Conservation (phyloP, 2,797 vertebrate genomes). For the Petrocephalus schoutedeni region DNA sequence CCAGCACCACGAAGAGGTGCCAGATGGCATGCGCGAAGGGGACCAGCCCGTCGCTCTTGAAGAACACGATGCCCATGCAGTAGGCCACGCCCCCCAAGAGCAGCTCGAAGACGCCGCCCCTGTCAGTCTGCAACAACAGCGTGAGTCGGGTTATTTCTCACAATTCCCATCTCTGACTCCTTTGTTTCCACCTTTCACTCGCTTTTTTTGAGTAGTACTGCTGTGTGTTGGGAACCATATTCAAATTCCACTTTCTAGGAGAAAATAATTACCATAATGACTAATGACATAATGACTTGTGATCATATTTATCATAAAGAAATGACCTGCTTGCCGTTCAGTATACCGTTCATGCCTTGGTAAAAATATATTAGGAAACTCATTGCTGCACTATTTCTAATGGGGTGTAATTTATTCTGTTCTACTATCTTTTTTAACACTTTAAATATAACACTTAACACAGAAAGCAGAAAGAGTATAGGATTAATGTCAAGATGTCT, state of each 20-base stretch:
- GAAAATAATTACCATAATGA: neutral
- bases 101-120: slow-evolving; percentile 78
- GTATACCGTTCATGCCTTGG: neutral
- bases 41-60: slow-evolving; percentile 86
- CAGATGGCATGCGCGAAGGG: slow-evolving; percentile 95
- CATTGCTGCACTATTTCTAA: neutral
- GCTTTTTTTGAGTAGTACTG: neutral
- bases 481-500: neutral
- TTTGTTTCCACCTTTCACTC: neutral
- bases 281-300: neutral
- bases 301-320: neutral
- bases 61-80: slow-evolving; percentile 82
- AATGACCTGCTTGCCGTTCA: neutral
- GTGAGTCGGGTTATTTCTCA: neutral
- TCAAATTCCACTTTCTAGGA: neutral
- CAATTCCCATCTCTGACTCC: neutral
- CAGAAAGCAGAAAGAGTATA: neutral
- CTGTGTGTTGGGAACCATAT: neutral
- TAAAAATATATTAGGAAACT: neutral
- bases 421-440: neutral
- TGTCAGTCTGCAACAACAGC: slow-evolving; percentile 68
- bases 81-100: slow-evolving; percentile 78
- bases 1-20: slow-evolving; percentile 84
- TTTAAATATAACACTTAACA: neutral
- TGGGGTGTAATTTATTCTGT: neutral